Evolutionary conservation across 2,888 invertebrate species (phyloP), one percentile per base, ranked within the genome.

Genomic region (Noctua comes): DNA sequence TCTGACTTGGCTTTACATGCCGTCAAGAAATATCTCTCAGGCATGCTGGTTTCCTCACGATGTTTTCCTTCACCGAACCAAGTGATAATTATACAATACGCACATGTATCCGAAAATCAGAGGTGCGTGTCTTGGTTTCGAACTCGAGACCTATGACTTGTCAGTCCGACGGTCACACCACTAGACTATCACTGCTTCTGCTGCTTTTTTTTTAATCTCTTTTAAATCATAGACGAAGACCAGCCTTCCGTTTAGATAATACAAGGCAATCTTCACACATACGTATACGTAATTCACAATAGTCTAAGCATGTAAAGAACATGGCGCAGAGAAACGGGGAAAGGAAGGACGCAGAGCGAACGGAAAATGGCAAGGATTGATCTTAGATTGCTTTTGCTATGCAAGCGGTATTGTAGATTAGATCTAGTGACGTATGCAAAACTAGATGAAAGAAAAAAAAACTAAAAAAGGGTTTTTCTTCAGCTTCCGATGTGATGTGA

Each of bases 321-420:
- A 7, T n/a, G 10, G 46, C 40, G 27, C 62, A n/a, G 4, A 27
- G 36, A 51, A 77, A 46, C 36, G 13, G 31, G 4, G 21, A 54
- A 57, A 64, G 84, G 46, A 83, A 83, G 68, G 46, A 78, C n/a
- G 54, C 62, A 68, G 46, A 68, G 62, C 54, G 68, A 78, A 51
- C 78, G 78, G 77, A 64, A 80, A 83, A 83, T 64, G 79, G 80
- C 84, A n/a, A 31, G 64, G 54, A 78, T 83, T 77, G 80, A 83
- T 84, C 84, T 48, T 54, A 84, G 80, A 80, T 84, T 84, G 84
- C 84, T 78, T 80, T 68, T 10, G 62, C 64, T 78, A 64, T 77
- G 62, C 54, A 84, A 78, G 84, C 54, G 54, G 68, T 64, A 40
- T 68, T 83, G 24, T 31, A 84, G 79, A 80, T 80, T 78, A 68